Base-by-base conservation (phyloP, 1,140 invertebrate genomes). In the Apis mellifera region DNA sequence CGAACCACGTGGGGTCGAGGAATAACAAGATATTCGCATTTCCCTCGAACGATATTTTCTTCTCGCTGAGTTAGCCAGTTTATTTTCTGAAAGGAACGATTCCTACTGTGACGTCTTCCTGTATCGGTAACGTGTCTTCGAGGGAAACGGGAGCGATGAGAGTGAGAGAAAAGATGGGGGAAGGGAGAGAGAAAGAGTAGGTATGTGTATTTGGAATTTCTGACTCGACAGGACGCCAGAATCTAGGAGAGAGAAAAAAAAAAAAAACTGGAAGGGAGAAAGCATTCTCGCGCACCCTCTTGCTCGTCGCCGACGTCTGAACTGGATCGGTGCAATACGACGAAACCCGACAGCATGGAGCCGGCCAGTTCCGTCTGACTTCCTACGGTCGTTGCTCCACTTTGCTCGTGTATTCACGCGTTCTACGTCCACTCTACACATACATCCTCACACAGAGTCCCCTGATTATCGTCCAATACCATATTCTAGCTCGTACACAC, bases 361-460 rank as follows among this genome's bases (percentile, higher is more conserved):
- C 91, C 91, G 86, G 84, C 86, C 77, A 89, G 89, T 87, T 92
- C 87, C 85, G 84, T 80, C 90, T 89, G 74, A 74, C 82, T 82
- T 82, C 76, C 68, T 42, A 42, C 60, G 92, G 91, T 92, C 91
- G 89, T 93, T 93, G 92, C 88, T 92, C 92, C 74, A 93, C 89
- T 93, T 93, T 87, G 55, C 86, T 78, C 68, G n/a, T 69, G 71
- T 42, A 42, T 42, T 42, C 85, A 83, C 84, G 77, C 85, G 82
- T 85, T 88, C 85, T 62, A 64, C 26, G 60, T 15, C 74, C 78
- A 21, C 15, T 52, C 71, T 11, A 54, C 7, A 7, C 21, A 54
- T 57, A 7, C 21, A 54, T 57, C 13, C 55, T 9, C 75, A 72
- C 59, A 57, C 72, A 55, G 7, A 57, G 59, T 26, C 32, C 62